Percentiles rank a stretch among this genome's conserved stretches.
Evolutionary conservation across 92 coral and sea anemone genomes (phyloP).

Genomic region (Actinernus sp.): DNA sequence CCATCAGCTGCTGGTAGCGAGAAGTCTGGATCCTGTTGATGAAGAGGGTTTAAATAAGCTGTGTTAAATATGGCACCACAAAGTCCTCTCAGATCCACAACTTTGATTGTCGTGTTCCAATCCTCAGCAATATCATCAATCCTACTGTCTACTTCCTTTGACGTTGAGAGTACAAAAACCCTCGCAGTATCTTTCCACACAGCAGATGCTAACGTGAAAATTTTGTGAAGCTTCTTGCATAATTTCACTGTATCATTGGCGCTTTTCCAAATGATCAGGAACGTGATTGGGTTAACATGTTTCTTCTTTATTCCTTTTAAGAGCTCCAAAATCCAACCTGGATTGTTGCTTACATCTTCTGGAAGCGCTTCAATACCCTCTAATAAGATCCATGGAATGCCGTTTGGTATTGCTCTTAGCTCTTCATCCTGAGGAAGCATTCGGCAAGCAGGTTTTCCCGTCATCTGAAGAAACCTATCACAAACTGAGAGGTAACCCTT

Average conservation of each 20-base stretch:
- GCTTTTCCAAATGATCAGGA: constrained; percentile 57
- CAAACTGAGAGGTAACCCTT: constrained; percentile 57
- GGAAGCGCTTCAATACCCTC: constrained; percentile 46
- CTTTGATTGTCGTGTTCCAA: constrained; percentile 32
- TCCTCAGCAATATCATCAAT: constrained; percentile 62
- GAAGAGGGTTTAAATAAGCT: neutral
- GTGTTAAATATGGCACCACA: constrained; percentile 43
- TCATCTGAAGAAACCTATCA: constrained; percentile 24
- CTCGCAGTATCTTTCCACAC: constrained; percentile 2
- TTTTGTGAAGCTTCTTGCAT: constrained; percentile 25
- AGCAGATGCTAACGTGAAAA: constrained; percentile 3
- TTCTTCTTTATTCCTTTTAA: constrained; percentile 34
- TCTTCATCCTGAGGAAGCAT: constrained; percentile 48
- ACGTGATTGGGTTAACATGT: constrained; percentile 51
- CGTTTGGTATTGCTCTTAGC: constrained; percentile 41
- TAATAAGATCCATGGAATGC: constrained; percentile 69
- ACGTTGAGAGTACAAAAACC: constrained; percentile 31
- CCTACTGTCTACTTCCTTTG: neutral
- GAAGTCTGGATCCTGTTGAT: constrained; percentile 23
- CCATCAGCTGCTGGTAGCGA: constrained; percentile 53
- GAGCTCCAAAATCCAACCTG: constrained; percentile 44
- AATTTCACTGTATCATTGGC: constrained; percentile 11
- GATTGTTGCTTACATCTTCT: constrained; percentile 17
- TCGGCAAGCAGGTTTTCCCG: constrained; percentile 56
- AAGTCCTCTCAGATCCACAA: constrained; percentile 36